Conservation (phyloP, 1,140 invertebrate genomes). For the Neodiprion fabricii region DNA sequence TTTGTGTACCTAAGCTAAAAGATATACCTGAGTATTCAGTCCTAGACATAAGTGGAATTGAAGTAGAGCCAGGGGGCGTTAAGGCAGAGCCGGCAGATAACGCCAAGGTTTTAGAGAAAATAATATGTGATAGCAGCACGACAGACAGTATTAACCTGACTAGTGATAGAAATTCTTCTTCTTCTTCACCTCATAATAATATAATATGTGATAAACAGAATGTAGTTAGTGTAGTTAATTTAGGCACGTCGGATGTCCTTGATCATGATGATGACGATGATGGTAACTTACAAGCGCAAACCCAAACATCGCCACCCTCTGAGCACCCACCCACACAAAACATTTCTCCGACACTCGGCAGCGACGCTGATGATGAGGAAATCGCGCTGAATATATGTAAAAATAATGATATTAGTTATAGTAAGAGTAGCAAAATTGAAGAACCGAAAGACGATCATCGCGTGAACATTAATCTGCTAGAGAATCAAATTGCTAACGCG, state of each 20-base stretch:
- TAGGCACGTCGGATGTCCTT: slow-evolving; percentile 23
- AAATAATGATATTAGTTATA: neutral
- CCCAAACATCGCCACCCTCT: neutral
- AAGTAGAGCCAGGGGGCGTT: slow-evolving; percentile 3
- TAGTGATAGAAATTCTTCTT: slow-evolving; percentile 42
- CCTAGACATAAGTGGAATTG: slow-evolving; percentile 31
- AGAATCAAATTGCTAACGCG: neutral
- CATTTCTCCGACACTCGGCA: neutral
- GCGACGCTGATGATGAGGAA: neutral
- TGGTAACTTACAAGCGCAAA: slow-evolving; percentile 15
- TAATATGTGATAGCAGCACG: slow-evolving; percentile 41
- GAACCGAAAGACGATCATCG: neutral
- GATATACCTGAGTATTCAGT: slow-evolving; percentile 36
- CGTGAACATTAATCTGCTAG: neutral
- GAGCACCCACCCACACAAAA: neutral
- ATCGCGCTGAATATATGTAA: neutral
- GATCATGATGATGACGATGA: slow-evolving; percentile 16
- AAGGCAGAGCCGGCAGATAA: neutral
- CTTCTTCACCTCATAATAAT: slow-evolving; percentile 26
- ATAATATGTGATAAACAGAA: slow-evolving; percentile 32
- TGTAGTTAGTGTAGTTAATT: slow-evolving; percentile 29
- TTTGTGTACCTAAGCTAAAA: slow-evolving; percentile 35
- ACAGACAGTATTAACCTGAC: slow-evolving; percentile 49
- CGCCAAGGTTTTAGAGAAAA: slow-evolving; percentile 16
- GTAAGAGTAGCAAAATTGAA: neutral